phyloP scores from a whole-genome alignment of 2,113 vertebrate genomes.

The Leptobrachium ailaonicum region DNA sequence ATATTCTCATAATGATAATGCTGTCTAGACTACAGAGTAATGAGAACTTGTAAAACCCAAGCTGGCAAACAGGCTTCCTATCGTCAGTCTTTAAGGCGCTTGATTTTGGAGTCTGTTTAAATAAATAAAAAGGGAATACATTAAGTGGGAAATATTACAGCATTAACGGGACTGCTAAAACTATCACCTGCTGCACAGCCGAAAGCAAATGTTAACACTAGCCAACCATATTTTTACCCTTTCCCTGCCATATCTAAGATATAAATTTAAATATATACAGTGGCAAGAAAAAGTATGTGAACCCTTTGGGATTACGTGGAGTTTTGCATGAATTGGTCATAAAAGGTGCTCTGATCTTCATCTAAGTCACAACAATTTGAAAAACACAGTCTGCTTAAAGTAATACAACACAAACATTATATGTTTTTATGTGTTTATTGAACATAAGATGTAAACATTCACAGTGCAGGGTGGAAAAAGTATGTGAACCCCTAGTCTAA shows the following conservation, averaged over 20 bases:
- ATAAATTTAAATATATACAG: too few relatives aligned
- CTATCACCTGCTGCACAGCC: not conserved
- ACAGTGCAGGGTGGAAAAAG: too few relatives aligned
- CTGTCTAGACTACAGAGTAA: slow-evolving; percentile 29
- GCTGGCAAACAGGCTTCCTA: slow-evolving; percentile 19
- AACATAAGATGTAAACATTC: too few relatives aligned
- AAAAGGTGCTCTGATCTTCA: too few relatives aligned
- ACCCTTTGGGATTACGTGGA: too few relatives aligned
- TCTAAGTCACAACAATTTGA: too few relatives aligned
- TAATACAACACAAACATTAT: too few relatives aligned
- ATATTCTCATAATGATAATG: slow-evolving; percentile 26
- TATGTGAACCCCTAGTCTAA: too few relatives aligned
- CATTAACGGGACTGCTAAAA: not conserved
- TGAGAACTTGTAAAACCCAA: slow-evolving; percentile 28
- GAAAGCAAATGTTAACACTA: not conserved
- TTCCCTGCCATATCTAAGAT: not conserved
- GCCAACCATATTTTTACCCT: not conserved
- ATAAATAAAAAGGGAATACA: slow-evolving; percentile 37
- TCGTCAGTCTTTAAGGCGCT: slow-evolving; percentile 21
- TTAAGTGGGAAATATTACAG: slow-evolving; percentile 8
- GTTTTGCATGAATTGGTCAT: too few relatives aligned
- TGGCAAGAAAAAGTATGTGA: too few relatives aligned
- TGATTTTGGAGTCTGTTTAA: slow-evolving; percentile 7
- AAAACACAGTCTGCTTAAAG: too few relatives aligned
- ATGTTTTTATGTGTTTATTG: too few relatives aligned